Conservation (phyloP, 2,888 invertebrate species). For the Andrena flavipes region DNA sequence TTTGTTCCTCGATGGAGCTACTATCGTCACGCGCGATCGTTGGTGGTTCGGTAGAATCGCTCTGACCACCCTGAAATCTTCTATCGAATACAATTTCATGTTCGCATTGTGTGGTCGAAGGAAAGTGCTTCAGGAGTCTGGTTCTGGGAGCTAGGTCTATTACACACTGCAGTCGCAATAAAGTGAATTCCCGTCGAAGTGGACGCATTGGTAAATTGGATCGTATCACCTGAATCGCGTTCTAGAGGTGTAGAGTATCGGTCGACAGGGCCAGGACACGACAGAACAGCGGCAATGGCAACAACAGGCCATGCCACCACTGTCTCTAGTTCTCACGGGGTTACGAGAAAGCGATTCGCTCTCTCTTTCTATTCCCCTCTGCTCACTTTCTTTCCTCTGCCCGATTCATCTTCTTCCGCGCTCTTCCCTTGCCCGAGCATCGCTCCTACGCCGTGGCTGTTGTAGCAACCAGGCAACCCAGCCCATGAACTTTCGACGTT, state of each 20-base stretch:
- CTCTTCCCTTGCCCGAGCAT: slow-evolving; percentile 37
- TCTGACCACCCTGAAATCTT: neutral
- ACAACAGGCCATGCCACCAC: slow-evolving; percentile 60
- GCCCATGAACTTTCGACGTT: slow-evolving; percentile 42
- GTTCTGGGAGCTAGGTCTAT: slow-evolving; percentile 7
- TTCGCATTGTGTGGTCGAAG: neutral
- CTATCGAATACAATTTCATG: neutral
- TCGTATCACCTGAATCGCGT: slow-evolving; percentile 30
- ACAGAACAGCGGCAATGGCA: slow-evolving; percentile 62
- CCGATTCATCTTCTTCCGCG: slow-evolving; percentile 61
- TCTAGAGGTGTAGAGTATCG: slow-evolving; percentile 26
- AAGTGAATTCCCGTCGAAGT: slow-evolving; percentile 31
- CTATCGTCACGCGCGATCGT: slow-evolving; percentile 19
- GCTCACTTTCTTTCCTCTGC: slow-evolving; percentile 44
- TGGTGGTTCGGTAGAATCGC: neutral
- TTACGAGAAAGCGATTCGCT: slow-evolving; percentile 81
- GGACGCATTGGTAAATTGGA: slow-evolving; percentile 52
- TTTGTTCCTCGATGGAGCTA: neutral
- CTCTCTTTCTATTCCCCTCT: slow-evolving; percentile 57
- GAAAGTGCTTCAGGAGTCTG: too few species aligned
- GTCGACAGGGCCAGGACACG: slow-evolving; percentile 57
- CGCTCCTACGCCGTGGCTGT: slow-evolving; percentile 29
- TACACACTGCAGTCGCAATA: neutral
- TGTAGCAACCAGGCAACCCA: slow-evolving; percentile 14
- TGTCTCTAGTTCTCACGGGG: slow-evolving; percentile 82